These are phyloP conservation scores for Odontesthes bonariensis DNA, from an alignment of 2,113 vertebrate species.

Conservation along the genomic window DNA sequence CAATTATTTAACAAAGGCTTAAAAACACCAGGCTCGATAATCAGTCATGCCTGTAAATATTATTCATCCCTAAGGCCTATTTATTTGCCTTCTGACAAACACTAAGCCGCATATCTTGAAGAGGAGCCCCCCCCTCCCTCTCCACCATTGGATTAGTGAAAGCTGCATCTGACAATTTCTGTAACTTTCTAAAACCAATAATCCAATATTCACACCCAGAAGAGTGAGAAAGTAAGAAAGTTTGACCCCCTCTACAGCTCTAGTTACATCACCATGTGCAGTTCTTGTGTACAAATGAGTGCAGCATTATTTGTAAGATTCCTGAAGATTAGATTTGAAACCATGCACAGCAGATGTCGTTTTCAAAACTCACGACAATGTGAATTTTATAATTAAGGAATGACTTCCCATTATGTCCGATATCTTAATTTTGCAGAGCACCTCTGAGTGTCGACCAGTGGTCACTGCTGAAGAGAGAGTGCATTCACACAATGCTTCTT, in stretches of 20 bases:
- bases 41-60: background rate
- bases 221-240: background rate
- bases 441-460: too few relatives aligned
- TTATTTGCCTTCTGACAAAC: background rate
- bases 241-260: background rate
- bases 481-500: too few relatives aligned
- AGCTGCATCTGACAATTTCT: background rate
- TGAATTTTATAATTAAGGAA: too few relatives aligned
- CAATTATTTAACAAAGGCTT: background rate
- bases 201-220: background rate
- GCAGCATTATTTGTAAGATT: background rate
- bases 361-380: too few relatives aligned
- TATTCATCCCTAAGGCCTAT: background rate
- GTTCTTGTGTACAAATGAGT: background rate
- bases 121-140: background rate
- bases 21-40: constrained; percentile 6
- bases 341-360: background rate
- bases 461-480: too few relatives aligned
- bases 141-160: background rate
- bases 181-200: constrained; percentile 1
- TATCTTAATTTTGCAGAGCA: too few relatives aligned
- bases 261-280: background rate
- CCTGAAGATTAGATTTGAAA: background rate
- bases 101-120: background rate
- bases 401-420: too few relatives aligned